Percentiles rank a stretch among this genome's conserved stretches.
Conservation (phyloP, 2,888 invertebrate genomes). For the Spatulosminthurus flaviceps region DNA sequence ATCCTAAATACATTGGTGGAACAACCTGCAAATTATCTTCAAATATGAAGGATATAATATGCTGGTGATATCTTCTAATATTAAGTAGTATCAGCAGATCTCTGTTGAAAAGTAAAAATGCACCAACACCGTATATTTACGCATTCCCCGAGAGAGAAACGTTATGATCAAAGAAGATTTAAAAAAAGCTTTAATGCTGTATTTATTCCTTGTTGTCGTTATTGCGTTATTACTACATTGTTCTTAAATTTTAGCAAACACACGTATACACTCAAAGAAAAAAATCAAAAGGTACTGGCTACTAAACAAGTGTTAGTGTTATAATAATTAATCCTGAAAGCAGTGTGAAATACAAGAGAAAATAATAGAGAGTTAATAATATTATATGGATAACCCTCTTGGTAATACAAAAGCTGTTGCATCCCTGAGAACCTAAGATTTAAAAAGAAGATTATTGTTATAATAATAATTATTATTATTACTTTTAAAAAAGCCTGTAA, state of each 20-base stretch:
- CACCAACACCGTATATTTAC: background rate
- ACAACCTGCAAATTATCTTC: too few species aligned
- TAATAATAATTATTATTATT: background rate
- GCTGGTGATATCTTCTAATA: conserved; percentile 6
- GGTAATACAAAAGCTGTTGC: too few species aligned
- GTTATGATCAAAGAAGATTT: conserved; percentile 23
- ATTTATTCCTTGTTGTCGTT: conserved; percentile 34
- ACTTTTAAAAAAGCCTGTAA: background rate
- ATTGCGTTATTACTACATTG: background rate
- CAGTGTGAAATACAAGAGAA: background rate
- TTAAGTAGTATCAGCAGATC: background rate
- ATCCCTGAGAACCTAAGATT: background rate
- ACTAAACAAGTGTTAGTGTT: background rate
- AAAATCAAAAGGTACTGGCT: conserved; percentile 29
- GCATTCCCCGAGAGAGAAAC: too few species aligned
- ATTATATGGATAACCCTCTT: background rate
- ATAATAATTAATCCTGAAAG: background rate
- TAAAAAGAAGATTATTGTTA: background rate
- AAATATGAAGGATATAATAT: background rate
- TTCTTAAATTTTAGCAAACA: background rate
- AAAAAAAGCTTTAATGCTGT: conserved; percentile 37
- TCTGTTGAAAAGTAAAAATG: background rate
- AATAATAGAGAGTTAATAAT: too few species aligned
- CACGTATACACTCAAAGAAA: background rate
- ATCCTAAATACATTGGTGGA: background rate